A percentile compares a stretch with the other conserved stretches of the same genome.
phyloP scores from a whole-genome alignment of 2,113 vertebrate species.

The Puffinus mauretanicus region DNA sequence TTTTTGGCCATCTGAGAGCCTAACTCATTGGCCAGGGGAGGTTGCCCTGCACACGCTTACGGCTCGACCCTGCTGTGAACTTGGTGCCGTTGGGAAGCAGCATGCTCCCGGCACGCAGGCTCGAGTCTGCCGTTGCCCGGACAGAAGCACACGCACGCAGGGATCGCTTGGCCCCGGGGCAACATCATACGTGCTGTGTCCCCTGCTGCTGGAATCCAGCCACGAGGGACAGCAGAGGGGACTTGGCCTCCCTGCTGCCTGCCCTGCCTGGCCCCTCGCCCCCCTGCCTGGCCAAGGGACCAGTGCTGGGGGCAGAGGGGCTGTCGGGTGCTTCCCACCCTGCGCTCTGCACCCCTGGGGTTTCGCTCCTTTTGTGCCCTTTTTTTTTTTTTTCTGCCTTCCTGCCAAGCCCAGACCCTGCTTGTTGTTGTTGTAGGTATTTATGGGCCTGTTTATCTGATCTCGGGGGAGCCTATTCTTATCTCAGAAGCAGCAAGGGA shows the following conservation, averaged over 20 bases:
- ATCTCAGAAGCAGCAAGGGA: slow-evolving; percentile 69
- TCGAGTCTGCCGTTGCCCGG: not conserved
- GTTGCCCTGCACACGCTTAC: not conserved
- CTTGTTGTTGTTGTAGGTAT: slow-evolving; percentile 70
- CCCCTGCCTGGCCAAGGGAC: not conserved
- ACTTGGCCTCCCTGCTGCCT: not conserved
- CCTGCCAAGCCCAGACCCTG: slow-evolving; percentile 22
- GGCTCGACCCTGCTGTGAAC: slow-evolving; percentile 40
- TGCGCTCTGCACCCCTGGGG: not conserved
- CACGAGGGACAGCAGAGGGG: not conserved
- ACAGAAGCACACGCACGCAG: not conserved
- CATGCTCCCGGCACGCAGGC: not conserved
- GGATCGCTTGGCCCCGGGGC: not conserved
- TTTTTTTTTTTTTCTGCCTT: not conserved
- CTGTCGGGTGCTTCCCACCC: fast-evolving
- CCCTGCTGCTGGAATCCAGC: not conserved
- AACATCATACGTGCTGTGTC: not conserved
- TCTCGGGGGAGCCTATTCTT: slow-evolving; percentile 73
- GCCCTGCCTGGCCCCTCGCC: not conserved
- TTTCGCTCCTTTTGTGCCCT: not conserved
- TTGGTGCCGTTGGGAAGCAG: not conserved
- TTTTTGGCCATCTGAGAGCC: not conserved
- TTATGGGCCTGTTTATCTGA: slow-evolving; percentile 79
- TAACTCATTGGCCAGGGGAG: not conserved
- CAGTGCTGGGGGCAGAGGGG: not conserved